phyloP scores from a whole-genome alignment of 1,140 invertebrate genomes.

The Zaprionus camerounensis region DNA sequence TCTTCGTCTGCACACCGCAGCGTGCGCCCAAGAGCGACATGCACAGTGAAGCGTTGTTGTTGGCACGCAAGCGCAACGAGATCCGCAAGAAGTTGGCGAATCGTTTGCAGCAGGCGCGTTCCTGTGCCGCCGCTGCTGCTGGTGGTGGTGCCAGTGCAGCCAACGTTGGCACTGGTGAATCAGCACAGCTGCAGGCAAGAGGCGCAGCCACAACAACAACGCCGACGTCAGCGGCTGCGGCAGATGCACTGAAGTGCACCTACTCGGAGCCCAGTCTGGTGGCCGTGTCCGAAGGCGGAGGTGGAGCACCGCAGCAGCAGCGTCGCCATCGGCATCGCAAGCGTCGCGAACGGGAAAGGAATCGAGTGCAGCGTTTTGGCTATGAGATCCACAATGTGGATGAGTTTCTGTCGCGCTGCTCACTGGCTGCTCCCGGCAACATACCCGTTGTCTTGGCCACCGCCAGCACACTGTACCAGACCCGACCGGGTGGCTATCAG shows the following conservation, averaged over 20 bases:
- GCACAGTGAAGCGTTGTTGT: constrained; percentile 67
- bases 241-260: constrained; percentile 69
- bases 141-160: background rate
- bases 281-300: constrained; percentile 71
- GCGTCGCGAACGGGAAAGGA: constrained; percentile 84
- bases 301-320: constrained; percentile 48
- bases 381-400: constrained; percentile 91
- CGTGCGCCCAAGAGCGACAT: constrained; percentile 58
- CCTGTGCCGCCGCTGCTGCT: constrained; percentile 19
- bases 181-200: constrained; percentile 20
- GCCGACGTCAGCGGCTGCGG: constrained; percentile 20
- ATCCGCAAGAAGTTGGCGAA: constrained; percentile 71
- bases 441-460: constrained; percentile 92
- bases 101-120: constrained; percentile 63
- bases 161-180: background rate
- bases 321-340: constrained; percentile 85
- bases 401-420: constrained; percentile 88
- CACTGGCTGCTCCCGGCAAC: constrained; percentile 87
- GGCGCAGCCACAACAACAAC: constrained; percentile 9
- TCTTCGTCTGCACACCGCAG: constrained; percentile 82
- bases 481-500: constrained; percentile 88
- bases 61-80: constrained; percentile 78
- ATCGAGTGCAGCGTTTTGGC: constrained; percentile 87
- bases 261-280: constrained; percentile 80
- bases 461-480: constrained; percentile 90